phyloP scores from a whole-genome alignment of 2,113 vertebrate species.

The Eptesicus fuscus region DNA sequence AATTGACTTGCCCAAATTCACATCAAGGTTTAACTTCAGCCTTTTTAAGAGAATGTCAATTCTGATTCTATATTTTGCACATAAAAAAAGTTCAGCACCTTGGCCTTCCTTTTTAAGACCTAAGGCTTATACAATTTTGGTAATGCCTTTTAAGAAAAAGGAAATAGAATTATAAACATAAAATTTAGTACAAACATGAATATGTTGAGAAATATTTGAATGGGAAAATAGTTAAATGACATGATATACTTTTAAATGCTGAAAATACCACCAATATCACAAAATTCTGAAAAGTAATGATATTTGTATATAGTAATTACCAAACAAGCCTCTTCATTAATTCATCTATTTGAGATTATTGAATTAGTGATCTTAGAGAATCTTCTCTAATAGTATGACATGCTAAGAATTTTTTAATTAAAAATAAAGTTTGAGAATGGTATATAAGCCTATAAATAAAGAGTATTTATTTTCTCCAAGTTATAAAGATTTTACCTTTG shows the following conservation, averaged over 20 bases:
- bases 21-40: not conserved
- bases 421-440: not conserved
- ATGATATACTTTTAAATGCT: not conserved
- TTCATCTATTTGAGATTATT: not conserved
- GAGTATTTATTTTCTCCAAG: not conserved
- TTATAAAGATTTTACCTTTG: not conserved
- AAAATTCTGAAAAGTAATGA: not conserved
- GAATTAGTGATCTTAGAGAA: not conserved
- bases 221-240: not conserved
- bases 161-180: not conserved
- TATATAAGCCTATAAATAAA: not conserved
- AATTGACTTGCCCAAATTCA: not conserved
- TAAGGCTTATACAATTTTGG: not conserved
- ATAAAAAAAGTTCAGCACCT: not conserved
- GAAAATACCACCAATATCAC: not conserved
- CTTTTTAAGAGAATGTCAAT: not conserved
- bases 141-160: slow-evolving; percentile 1
- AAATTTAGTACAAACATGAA: not conserved
- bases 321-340: not conserved
- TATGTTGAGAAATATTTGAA: not conserved
- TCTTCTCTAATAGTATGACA: not conserved
- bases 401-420: not conserved
- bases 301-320: not conserved
- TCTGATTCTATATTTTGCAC: not conserved
- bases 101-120: not conserved